Evolutionary conservation across 2,888 invertebrate genomes (phyloP).

Genomic region (Caenorhabditis sp.): DNA sequence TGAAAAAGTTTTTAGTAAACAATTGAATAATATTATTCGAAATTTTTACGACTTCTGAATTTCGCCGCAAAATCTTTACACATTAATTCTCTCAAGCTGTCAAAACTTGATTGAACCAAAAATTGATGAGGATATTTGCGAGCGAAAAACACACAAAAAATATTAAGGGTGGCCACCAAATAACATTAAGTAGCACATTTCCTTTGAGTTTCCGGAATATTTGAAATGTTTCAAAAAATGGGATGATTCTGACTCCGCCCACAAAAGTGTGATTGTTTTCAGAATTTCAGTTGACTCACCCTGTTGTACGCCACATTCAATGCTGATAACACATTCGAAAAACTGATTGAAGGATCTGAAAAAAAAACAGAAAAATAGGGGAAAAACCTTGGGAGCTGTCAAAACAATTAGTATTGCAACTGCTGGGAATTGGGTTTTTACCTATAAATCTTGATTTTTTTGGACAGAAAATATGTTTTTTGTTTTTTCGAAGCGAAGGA

Average conservation of each 20-base stretch:
- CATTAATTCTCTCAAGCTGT: neutral
- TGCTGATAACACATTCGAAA: neutral
- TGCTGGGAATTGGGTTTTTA: neutral
- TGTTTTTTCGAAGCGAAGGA: neutral
- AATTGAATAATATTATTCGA: no score
- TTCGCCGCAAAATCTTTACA: neutral
- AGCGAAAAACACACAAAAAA: neutral
- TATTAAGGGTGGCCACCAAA: neutral
- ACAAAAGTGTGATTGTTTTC: no score
- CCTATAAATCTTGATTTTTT: neutral
- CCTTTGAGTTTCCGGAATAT: neutral
- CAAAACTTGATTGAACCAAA: neutral
- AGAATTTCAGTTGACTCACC: neutral
- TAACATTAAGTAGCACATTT: neutral
- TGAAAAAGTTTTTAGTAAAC: no score
- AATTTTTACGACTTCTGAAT: no score
- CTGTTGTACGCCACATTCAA: neutral
- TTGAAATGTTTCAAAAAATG: neutral
- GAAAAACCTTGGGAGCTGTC: neutral
- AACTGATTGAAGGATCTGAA: neutral
- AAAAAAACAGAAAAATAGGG: neutral
- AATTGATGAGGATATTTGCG: neutral
- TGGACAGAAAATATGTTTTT: neutral
- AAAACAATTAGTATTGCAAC: neutral
- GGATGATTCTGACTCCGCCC: no score